Conservation (phyloP, 2,888 invertebrate genomes). For the Drosophila gaucha region DNA sequence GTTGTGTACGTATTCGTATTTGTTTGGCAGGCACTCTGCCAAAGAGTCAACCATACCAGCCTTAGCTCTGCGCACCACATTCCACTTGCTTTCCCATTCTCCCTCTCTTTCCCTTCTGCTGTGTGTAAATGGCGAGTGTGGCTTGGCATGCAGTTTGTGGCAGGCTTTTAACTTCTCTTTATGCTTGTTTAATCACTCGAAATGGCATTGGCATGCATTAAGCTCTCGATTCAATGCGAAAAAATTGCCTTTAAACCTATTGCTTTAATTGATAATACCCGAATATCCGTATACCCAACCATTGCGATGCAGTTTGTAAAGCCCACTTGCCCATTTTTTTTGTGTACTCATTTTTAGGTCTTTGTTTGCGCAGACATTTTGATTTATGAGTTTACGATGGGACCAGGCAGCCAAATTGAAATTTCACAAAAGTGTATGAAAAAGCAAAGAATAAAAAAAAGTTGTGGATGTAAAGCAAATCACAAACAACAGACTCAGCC, state of each 20-base stretch:
- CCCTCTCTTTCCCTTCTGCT: background rate
- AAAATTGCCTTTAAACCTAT: slow-evolving; percentile 40
- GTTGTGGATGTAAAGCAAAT: slow-evolving; percentile 34
- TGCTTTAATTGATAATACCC: slow-evolving; percentile 47
- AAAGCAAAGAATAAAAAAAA: slow-evolving; percentile 28
- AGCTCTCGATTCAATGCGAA: slow-evolving; percentile 25
- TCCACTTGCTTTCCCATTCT: background rate
- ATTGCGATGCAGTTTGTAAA: slow-evolving; percentile 27
- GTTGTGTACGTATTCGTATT: slow-evolving; percentile 61
- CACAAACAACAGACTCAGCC: slow-evolving; percentile 41
- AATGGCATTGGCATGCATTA: slow-evolving; percentile 62
- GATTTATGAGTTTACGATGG: slow-evolving; percentile 68
- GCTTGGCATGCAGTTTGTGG: slow-evolving; percentile 56
- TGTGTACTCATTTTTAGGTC: slow-evolving; percentile 37
- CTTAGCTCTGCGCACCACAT: too few species aligned
- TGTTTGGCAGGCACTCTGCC: slow-evolving; percentile 20
- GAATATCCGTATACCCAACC: slow-evolving; percentile 14
- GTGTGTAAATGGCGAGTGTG: too few species aligned
- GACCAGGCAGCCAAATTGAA: slow-evolving; percentile 59
- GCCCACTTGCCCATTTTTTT: slow-evolving; percentile 31
- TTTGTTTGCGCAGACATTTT: slow-evolving; percentile 72
- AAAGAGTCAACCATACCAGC: slow-evolving; percentile 16
- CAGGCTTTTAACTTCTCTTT: slow-evolving; percentile 57
- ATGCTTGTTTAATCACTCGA: slow-evolving; percentile 68
- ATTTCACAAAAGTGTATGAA: slow-evolving; percentile 53